Percentiles rank a stretch among this genome's conserved stretches.
Conservation (phyloP, 2,113 vertebrate genomes). For the Polypterus senegalus region DNA sequence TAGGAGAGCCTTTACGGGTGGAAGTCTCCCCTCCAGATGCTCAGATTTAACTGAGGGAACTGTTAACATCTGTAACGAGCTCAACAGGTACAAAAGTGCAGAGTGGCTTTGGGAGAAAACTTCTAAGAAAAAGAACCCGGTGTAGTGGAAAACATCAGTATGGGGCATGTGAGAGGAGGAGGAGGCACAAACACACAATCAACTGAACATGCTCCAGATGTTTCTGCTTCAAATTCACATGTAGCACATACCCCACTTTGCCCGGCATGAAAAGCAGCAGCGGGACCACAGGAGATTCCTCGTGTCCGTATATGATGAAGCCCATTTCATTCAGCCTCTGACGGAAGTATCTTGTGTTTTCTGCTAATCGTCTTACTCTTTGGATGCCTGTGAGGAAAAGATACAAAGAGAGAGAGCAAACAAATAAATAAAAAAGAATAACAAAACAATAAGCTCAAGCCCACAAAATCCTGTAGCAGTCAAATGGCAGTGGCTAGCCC, state of each 20-base stretch:
- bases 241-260: slow-evolving; percentile 77
- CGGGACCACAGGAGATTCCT: slow-evolving; percentile 75
- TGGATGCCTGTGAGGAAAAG: slow-evolving; percentile 53
- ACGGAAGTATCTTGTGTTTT: slow-evolving; percentile 80
- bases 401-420: too few relatives aligned
- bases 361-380: slow-evolving; percentile 58
- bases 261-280: slow-evolving; percentile 82
- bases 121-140: neutral
- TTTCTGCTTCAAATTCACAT: neutral
- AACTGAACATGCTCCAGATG: neutral
- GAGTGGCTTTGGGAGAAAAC: neutral
- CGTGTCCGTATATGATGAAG: slow-evolving; percentile 82
- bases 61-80: too few relatives aligned
- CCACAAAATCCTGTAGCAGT: slow-evolving; percentile 3
- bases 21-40: too few relatives aligned
- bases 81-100: neutral
- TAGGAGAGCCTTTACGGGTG: too few relatives aligned
- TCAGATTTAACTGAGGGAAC: too few relatives aligned
- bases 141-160: neutral
- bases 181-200: neutral
- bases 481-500: neutral
- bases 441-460: slow-evolving; percentile 1
- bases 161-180: too few relatives aligned
- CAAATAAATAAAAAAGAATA: too few relatives aligned
- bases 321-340: slow-evolving; percentile 68